Percentiles rank a stretch among this genome's conserved stretches.
These are phyloP conservation scores for Formica selysi DNA, from an alignment of 1,140 invertebrate genomes.

Conservation along the genomic window DNA sequence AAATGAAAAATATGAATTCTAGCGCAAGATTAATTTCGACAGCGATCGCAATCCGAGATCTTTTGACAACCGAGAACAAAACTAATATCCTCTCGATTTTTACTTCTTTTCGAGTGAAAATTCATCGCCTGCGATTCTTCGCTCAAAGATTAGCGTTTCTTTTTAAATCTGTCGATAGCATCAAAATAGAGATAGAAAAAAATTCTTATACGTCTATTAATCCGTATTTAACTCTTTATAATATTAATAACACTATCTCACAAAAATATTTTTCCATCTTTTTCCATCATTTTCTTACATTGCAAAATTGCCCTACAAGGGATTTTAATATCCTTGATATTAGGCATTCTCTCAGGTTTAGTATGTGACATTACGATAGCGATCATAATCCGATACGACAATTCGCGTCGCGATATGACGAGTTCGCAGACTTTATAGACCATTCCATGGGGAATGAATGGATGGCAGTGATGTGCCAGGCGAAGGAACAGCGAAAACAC, in stretches of 20 bases:
- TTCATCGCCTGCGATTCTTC: neutral
- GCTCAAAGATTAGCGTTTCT: neutral
- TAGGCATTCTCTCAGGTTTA: neutral
- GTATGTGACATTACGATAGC: neutral
- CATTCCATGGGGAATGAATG: constrained; percentile 31
- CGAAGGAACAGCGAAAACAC: neutral
- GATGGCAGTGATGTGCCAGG: constrained; percentile 3
- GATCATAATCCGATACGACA: constrained; percentile 10
- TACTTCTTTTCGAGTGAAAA: neutral
- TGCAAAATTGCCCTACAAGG: neutral
- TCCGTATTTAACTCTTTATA: neutral
- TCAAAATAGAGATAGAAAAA: neutral
- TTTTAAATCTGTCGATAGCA: neutral
- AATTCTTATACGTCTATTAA: neutral
- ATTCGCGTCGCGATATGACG: constrained; percentile 12
- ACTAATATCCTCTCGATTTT: neutral
- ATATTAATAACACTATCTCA: constrained; percentile 6
- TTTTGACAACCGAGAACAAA: neutral
- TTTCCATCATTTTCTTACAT: neutral
- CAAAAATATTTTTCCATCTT: neutral
- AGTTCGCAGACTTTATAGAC: constrained; percentile 48
- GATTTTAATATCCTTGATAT: neutral
- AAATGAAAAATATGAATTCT: constrained; percentile 17
- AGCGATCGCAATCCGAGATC: constrained; percentile 1
- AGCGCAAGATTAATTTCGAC: constrained; percentile 1